Base-by-base conservation (phyloP, 2,888 invertebrate species). In the Poecilobothrus nobilitatus region DNA sequence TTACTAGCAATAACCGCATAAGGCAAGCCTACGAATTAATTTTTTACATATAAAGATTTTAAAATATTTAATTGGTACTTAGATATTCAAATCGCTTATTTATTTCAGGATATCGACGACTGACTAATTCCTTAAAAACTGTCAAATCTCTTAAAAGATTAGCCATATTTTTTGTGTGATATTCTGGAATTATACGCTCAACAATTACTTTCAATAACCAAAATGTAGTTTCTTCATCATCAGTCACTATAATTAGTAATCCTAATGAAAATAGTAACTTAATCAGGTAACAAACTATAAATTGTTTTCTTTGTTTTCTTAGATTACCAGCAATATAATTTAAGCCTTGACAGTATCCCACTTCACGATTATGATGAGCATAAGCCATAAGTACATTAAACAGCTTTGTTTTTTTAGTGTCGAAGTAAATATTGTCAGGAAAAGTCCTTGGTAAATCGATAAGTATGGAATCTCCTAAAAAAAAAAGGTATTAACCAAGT, bases 271-370 rank as follows among this genome's bases (percentile, higher is more conserved):
- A n/a, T 33, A n/a, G n/a, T n/a, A n/a, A n/a, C n/a, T n/a, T n/a
- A n/a, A n/a, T n/a, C n/a, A n/a, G n/a, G n/a, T n/a, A n/a, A n/a
- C n/a, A n/a, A n/a, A 15, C 8, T 3, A 53, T 27, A 22, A 18
- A 41, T 64, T 66, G 18, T 20, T 12, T 20, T 34, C 22, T 44
- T 15, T 66, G 10, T 53, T 21, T 22, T 3, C 6, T 34, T 44
- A 20, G 69, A 76, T 75, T 76, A 83, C 89, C 90, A 77, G 94
- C 94, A 75, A 96, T 92, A 80, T 95, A 97, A 83, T 96, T 97
- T 72, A 96, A 83, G 67, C 97, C 97, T 87, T 96, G 97, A 78
- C 97, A 97, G 80, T 97, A 97, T 41, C 95, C 95, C 75, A 95
- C 90, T 69, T 88, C 88, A 75, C 87, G 86, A 81, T 96, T 95